Evolutionary conservation across 2,797 vertebrate species (phyloP), one percentile per base, ranked within the genome.

Genomic region (Gymnodraco acuticeps): DNA sequence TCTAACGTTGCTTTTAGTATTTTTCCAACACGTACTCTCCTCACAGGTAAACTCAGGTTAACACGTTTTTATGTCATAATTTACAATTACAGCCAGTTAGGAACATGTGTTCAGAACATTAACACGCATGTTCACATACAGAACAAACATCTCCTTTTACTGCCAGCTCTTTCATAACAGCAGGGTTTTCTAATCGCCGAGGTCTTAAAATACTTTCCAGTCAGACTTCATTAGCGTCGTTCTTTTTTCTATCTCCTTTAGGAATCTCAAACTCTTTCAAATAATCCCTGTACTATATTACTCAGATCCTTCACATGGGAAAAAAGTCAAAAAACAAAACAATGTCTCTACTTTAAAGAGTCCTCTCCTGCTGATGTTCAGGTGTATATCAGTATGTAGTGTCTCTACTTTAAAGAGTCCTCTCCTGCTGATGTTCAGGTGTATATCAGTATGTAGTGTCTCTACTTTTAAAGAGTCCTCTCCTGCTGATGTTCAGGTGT

Each of bases 131-230:
- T 75, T 75, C 58, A 53, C 60, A 20, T 17, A 56, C 13, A 1
- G 10, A 60, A 46, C 60, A 48, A 42, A 62, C 70, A 54, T 56
- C 74, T 75, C 59, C 65, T 45, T 64, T 45, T 15, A 73, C 78
- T 72, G 73, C 72, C 81, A 87, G 76, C 56, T 53, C 16, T 65
- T 87, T 86, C 74, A 71, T 53, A 66, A 64, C 52, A 19, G 14
- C 15, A 43, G 75, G 72, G 69, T 84, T 84, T 79, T 88, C 85
- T 77, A 84, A 54, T 66, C 9, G 84, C 88, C 84, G 42, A 78
- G 72, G 85, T 67, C 79, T 47, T 72, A 43, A 63, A 88, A 89
- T 75, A 86, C 58, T 89, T 93, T 90, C 86, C 83, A 83, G 77
- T 19, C 66, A 20, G 83, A 81, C 43, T 78, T 73, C 75, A 70